Base-by-base conservation (phyloP, 1,140 invertebrate genomes). In the Nasonia longicornis region DNA sequence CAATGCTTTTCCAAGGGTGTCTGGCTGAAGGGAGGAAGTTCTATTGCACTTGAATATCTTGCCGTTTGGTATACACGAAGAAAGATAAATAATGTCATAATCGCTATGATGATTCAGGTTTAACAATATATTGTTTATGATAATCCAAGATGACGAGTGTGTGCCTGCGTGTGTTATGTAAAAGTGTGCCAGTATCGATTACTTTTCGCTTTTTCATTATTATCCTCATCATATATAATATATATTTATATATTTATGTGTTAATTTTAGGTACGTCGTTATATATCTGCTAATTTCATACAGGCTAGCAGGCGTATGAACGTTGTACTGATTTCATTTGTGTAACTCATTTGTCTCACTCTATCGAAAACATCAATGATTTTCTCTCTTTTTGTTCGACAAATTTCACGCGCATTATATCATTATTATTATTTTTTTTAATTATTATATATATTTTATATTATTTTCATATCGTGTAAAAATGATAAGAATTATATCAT, bases 321-420 rank as follows among this genome's bases (percentile, higher is more conserved):
- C 84, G 80, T 86, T 87, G 84, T 86, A 87, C 85, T 87, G 84
- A 84, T 85, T 84, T 84, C 72, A 77, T 78, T 82, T 75, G 63
- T 77, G 38, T 58, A 2, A 70, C 48, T 58, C 58, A 77, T 42
- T 26, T 72, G 52, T 66, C 16, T 16, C 26, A 66, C 42, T 45
- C 42, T 78, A 45, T 71, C 80, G 75, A 84, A 84, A 84, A 84
- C 71, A 85, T 84, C 45, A 70, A 11, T 67, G 22, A 12, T 26
- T 29, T 81, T 81, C 69, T 71, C 58, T 83, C 35, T 20, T 42
- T 71, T n/a, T 58, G 12, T 16, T 58, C 16, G 14, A 58, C 52
- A 58, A 58, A 20, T 58, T 20, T 77, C 22, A 72, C 22, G 52
- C 67, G 7, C 67, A 26, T 26, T 26, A 26, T 26, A 66, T 64